These are phyloP conservation scores for Cecidostiba fungosa DNA, from an alignment of 2,888 invertebrate species.

Conservation along the genomic window DNA sequence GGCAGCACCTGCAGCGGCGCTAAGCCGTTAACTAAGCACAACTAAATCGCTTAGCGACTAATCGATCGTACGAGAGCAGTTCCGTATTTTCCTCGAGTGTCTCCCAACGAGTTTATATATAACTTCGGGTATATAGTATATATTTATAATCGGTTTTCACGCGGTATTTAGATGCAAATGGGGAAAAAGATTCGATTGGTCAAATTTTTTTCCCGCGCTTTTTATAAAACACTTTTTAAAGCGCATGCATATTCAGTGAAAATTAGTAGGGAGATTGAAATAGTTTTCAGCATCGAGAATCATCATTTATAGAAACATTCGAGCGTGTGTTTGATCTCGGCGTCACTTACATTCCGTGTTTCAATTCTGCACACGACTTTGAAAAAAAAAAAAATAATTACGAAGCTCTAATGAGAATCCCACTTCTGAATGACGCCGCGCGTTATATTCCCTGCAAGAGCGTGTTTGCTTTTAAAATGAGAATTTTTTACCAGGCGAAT, in stretches of 20 bases:
- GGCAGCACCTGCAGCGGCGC: background rate
- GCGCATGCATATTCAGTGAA: background rate
- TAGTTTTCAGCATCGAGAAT: background rate
- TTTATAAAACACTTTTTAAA: background rate
- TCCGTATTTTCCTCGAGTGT: background rate
- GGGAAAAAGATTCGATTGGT: too few relatives aligned
- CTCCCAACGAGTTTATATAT: background rate
- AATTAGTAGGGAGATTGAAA: conserved; percentile 18
- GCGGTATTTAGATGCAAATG: background rate
- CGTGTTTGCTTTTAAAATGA: conserved; percentile 41
- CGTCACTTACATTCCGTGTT: too few relatives aligned
- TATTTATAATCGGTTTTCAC: background rate
- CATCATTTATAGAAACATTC: background rate
- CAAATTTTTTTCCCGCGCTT: background rate
- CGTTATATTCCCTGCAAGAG: background rate
- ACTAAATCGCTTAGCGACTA: conserved; percentile 53
- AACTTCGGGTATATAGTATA: background rate
- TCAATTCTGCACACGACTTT: background rate
- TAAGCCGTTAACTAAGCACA: conserved; percentile 51
- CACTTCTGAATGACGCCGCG: conserved; percentile 14
- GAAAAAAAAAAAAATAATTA: background rate
- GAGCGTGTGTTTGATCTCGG: background rate
- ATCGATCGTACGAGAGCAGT: conserved; percentile 35
- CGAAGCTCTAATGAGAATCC: conserved; percentile 33
- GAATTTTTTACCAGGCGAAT: background rate